Evolutionary conservation across 2,888 invertebrate species (phyloP).

Genomic region (Germaria angustata): DNA sequence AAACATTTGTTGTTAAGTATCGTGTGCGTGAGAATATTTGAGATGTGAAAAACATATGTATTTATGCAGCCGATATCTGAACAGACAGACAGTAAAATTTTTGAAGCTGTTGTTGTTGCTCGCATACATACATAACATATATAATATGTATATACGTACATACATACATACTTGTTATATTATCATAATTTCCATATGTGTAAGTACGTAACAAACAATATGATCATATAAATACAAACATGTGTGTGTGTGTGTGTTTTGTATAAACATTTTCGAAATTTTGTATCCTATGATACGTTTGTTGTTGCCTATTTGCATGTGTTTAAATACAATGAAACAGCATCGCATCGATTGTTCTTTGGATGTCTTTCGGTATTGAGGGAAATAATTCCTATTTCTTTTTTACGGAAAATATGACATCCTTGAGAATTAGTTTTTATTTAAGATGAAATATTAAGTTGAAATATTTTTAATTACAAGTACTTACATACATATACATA

Average conservation of each 20-base stretch:
- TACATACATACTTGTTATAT: not conserved
- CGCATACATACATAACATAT: not conserved
- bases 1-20: conserved; percentile 5
- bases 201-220: not conserved
- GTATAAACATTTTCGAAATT: conserved; percentile 1
- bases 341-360: conserved; percentile 23
- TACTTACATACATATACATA: too few relatives aligned
- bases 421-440: conserved; percentile 22
- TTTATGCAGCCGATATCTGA: conserved; percentile 41
- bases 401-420: conserved; percentile 15
- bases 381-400: not conserved
- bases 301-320: not conserved
- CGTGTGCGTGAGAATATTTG: conserved; percentile 62
- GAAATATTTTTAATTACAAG: conserved; percentile 45
- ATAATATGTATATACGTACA: not conserved
- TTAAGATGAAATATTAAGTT: not conserved
- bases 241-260: conserved; percentile 6
- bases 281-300: conserved; percentile 12
- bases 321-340: not conserved
- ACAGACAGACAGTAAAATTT: conserved; percentile 37
- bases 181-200: not conserved
- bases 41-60: conserved; percentile 25
- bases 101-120: conserved; percentile 15
- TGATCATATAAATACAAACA: too few relatives aligned
- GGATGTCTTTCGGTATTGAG: not conserved